Evolutionary conservation across 2,113 vertebrate species (phyloP), one percentile per base, ranked within the genome.

Genomic region (Aleadryas rufinucha): DNA sequence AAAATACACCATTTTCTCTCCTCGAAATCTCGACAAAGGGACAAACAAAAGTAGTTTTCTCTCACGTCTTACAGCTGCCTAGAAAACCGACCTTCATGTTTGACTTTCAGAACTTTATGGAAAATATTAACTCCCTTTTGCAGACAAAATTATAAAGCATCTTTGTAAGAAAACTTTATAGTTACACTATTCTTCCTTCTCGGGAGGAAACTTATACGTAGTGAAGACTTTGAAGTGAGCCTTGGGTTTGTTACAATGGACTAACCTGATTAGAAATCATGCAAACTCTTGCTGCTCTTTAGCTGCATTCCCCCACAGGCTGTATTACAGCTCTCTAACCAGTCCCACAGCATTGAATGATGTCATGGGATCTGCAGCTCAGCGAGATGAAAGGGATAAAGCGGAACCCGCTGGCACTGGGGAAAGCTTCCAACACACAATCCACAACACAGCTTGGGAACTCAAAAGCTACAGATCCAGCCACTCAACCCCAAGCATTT

Each of bases 311-410:
- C 97, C 97, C 98, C 97, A 96, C 97, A 91, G 98, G 98, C 98
- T 97, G 97, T 95, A 96, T 97, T 97, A 84, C 27, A 97, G 96
- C 97, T 95, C 93, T 96, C 91, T 90, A 97, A 92, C 98, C 98
- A 98, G 98, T 98, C 98, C 95, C 93, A 93, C 87, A 97, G 97
- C 97, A 92, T 95, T 94, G 97, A 90, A 93, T 98, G 98, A 98
- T 97, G 98, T 99, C 98, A 98, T 98, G 97, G 98, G 98, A 98
- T 98, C 98, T 97, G 98, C 97, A 97, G 97, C 92, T 98, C 97
- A 96, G 96, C 30, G 89, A 98, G 97, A 98, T 98, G 98, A 98
- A 98, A 98, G 98, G 98, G 98, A 97, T 96, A 95, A 97, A 96
- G 98, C 97, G 92, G 96, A 97, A 97, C 98, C 98, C 97, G 98